Conservation (phyloP, 2,113 vertebrate genomes). For the Psilopsiagon aurifrons region DNA sequence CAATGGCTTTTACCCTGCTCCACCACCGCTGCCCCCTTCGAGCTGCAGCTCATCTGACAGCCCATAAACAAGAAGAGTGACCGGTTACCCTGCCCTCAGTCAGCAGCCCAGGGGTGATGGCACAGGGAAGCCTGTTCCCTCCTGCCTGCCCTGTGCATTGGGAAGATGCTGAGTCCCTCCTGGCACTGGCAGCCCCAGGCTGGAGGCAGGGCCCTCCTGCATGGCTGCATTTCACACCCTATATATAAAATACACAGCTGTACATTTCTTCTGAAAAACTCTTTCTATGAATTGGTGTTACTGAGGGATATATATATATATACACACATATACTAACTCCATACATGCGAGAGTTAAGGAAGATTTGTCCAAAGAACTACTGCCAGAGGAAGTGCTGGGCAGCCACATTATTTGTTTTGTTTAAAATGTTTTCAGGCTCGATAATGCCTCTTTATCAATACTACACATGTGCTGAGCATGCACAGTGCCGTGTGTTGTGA, state of each 20-base stretch:
- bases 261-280: neutral
- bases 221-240: neutral
- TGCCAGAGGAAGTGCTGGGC: conserved; percentile 57
- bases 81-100: neutral
- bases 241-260: conserved; percentile 3
- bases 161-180: neutral
- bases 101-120: neutral
- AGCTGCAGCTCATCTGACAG: neutral
- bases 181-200: neutral
- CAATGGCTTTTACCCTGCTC: neutral
- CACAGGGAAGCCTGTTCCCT: neutral
- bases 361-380: conserved; percentile 36
- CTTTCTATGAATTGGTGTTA: neutral
- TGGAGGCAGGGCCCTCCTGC: neutral
- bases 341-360: neutral
- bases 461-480: conserved; percentile 42
- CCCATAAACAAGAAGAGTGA: no score
- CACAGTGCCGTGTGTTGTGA: conserved; percentile 7
- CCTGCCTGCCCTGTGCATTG: neutral
- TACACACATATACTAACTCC: neutral
- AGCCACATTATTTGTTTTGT: conserved; percentile 63
- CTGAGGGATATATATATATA: neutral
- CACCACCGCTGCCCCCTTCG: neutral
- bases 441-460: conserved; percentile 55
- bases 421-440: conserved; percentile 47